Conservation (phyloP, 2,888 invertebrate genomes). For the Apamea crenata region DNA sequence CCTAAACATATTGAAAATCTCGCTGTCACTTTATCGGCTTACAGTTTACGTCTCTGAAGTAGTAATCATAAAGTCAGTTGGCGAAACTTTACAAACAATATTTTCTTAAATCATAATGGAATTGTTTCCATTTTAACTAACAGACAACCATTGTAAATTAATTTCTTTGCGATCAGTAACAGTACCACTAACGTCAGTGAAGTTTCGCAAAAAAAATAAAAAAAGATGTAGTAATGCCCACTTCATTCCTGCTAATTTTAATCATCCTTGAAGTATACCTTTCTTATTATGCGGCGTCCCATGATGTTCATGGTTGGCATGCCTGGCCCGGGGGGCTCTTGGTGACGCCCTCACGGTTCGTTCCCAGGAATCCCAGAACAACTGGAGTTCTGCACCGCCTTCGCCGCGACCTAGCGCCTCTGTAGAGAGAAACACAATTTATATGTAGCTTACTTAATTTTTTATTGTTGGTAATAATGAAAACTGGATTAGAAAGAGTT, state of each 20-base stretch:
- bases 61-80: neutral
- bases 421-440: constrained; percentile 60
- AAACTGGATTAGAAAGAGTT: too few species aligned
- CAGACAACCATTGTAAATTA: neutral
- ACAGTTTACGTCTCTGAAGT: too few species aligned
- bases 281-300: constrained; percentile 79
- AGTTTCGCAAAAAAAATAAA: neutral
- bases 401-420: constrained; percentile 86
- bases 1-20: too few species aligned
- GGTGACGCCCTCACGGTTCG: constrained; percentile 90
- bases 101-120: neutral
- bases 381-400: constrained; percentile 91
- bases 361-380: constrained; percentile 99
- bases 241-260: accelerated
- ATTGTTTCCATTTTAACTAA: neutral
- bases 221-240: neutral
- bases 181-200: neutral
- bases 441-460: neutral
- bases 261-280: constrained; percentile 43
- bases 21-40: too few species aligned
- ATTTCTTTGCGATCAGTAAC: neutral
- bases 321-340: constrained; percentile 71
- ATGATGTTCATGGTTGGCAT: constrained; percentile 67
- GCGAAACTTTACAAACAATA: neutral
- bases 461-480: too few species aligned